Percentiles rank a stretch among this genome's conserved stretches.
Evolutionary conservation across 2,797 vertebrate species (phyloP).

Genomic region (Dendrocincla tyrannina): DNA sequence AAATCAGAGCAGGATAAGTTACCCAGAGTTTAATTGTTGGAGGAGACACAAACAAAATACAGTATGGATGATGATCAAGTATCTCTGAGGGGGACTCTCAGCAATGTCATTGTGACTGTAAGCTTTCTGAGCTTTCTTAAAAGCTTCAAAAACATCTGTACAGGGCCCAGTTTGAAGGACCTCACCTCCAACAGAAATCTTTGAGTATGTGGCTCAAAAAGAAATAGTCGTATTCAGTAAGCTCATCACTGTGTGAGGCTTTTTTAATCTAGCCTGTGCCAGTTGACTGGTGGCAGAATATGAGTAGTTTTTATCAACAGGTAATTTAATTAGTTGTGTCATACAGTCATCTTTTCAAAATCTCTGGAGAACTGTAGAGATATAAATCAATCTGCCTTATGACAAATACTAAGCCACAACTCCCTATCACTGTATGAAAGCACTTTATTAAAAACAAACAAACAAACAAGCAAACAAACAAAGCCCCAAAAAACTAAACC

Average conservation of each 20-base stretch:
- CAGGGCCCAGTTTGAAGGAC: not conserved
- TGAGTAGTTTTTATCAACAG: not conserved
- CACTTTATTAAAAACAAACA: not conserved
- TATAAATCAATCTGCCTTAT: not conserved
- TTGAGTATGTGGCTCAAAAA: not conserved
- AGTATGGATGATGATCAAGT: not conserved
- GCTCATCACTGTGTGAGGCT: rapidly evolving
- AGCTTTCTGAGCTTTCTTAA: not conserved
- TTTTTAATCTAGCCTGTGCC: not conserved
- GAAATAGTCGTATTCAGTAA: not conserved
- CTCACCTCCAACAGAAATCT: rapidly evolving
- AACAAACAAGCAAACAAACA: too few relatives aligned
- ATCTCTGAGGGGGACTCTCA: not conserved
- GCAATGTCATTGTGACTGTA: not conserved
- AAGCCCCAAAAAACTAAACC: too few relatives aligned
- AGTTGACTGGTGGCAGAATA: not conserved
- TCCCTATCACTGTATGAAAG: not conserved
- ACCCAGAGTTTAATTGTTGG: not conserved
- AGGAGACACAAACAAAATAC: not conserved
- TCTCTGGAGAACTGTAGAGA: not conserved
- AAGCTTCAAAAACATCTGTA: not conserved
- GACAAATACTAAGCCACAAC: not conserved
- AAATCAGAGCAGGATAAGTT: not conserved
- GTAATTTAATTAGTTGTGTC: not conserved
- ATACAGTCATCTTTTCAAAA: not conserved